phyloP scores from a whole-genome alignment of 2,797 vertebrate genomes.

The Sciaenops ocellatus region DNA sequence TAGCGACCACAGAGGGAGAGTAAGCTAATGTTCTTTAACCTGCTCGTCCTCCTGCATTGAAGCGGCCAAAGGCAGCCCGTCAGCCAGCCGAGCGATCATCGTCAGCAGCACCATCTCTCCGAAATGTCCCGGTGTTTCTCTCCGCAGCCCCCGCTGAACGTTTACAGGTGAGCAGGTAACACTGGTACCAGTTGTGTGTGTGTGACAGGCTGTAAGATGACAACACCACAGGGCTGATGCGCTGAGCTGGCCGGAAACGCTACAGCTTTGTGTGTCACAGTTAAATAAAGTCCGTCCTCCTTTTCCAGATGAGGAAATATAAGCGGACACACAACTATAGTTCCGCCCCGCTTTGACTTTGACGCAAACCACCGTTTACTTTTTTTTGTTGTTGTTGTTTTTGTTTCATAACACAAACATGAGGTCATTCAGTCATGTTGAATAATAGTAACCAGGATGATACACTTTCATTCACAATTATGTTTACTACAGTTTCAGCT shows the following conservation, averaged over 20 bases:
- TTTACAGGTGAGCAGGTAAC: slow-evolving; percentile 10
- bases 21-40: slow-evolving; percentile 75
- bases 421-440: too few relatives aligned
- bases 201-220: slow-evolving; percentile 63
- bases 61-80: slow-evolving; percentile 94
- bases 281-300: slow-evolving; percentile 34
- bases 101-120: slow-evolving; percentile 94
- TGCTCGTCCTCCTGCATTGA: slow-evolving; percentile 99
- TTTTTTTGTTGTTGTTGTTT: too few relatives aligned
- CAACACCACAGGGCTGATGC: slow-evolving; percentile 80
- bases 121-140: slow-evolving; percentile 8
- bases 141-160: slow-evolving; percentile 11
- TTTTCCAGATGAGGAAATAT: neutral
- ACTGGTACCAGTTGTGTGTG: slow-evolving; percentile 4
- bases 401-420: neutral
- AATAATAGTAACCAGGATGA: too few relatives aligned
- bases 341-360: slow-evolving; percentile 46
- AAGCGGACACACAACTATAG: neutral
- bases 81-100: slow-evolving; percentile 97
- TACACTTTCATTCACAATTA: too few relatives aligned
- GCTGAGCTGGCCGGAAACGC: slow-evolving; percentile 90
- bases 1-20: slow-evolving; percentile 4
- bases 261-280: slow-evolving; percentile 48
- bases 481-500: too few relatives aligned
- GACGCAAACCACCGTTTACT: too few relatives aligned